Conservation (phyloP, 2,113 vertebrate genomes). For the Siniperca chuatsi region DNA sequence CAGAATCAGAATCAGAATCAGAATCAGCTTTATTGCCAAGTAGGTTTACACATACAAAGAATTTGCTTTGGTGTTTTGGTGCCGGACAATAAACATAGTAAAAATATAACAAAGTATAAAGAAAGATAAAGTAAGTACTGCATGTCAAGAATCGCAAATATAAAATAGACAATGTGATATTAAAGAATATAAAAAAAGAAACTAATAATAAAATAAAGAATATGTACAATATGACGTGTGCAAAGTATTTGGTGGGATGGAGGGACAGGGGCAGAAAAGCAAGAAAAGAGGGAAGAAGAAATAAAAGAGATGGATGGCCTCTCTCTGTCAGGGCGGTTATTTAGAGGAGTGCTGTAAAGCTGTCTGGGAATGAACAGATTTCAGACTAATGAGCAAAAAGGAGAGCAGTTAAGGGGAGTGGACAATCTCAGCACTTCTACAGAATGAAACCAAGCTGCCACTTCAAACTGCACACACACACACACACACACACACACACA, state of each 20-base stretch:
- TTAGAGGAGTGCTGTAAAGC: constrained; percentile 82
- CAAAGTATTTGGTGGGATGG: neutral
- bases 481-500: constrained; percentile 1
- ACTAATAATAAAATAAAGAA: too few species aligned
- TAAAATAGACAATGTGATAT: too few species aligned
- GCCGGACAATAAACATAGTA: too few species aligned
- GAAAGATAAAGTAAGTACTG: too few species aligned
- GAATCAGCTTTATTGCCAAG: too few species aligned
- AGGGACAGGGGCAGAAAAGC: constrained; percentile 24
- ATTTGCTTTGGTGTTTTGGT: too few species aligned
- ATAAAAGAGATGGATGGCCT: constrained; percentile 84
- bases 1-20: too few species aligned
- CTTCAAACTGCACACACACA: constrained; percentile 29
- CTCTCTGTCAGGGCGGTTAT: constrained; percentile 81
- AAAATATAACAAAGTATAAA: too few species aligned
- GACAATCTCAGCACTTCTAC: constrained; percentile 65
- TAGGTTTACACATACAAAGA: too few species aligned
- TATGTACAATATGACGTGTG: too few species aligned
- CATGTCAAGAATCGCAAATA: too few species aligned
- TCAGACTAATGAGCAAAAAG: constrained; percentile 83
- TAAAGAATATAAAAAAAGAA: neutral
- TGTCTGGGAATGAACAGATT: constrained; percentile 83
- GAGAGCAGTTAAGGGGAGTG: constrained; percentile 58
- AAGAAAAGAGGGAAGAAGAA: constrained; percentile 58
- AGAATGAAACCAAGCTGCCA: constrained; percentile 68